These are phyloP conservation scores for Erebia ligea DNA, from an alignment of 2,888 invertebrate genomes.

Conservation along the genomic window DNA sequence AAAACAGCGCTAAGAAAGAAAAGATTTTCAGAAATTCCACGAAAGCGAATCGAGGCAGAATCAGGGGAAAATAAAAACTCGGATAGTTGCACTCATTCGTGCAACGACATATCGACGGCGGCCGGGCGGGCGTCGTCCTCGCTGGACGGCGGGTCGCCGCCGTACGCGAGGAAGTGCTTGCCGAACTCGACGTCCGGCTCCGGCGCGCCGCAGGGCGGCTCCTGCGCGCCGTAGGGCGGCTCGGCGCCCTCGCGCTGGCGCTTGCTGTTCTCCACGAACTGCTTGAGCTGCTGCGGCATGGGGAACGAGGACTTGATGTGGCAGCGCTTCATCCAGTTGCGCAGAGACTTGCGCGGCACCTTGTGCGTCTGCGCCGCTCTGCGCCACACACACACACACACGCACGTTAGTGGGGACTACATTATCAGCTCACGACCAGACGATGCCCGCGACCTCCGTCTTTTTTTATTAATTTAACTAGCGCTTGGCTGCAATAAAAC, in stretches of 20 bases:
- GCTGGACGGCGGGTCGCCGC: constrained; percentile 44
- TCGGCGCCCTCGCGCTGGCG: constrained; percentile 70
- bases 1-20: too few species aligned
- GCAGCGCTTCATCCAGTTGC: constrained; percentile 85
- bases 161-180: constrained; percentile 67
- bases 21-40: too few species aligned
- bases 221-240: constrained; percentile 40
- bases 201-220: constrained; percentile 43
- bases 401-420: neutral
- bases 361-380: constrained; percentile 84
- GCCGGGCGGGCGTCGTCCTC: constrained; percentile 38
- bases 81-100: constrained; percentile 49
- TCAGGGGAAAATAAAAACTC: too few species aligned
- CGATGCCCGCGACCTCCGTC: too few species aligned
- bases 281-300: constrained; percentile 82
- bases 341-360: constrained; percentile 83
- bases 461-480: too few species aligned
- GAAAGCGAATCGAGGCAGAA: too few species aligned
- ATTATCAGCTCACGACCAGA: too few species aligned
- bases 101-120: constrained; percentile 67
- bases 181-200: constrained; percentile 66
- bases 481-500: too few species aligned
- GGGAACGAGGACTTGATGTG: constrained; percentile 84
- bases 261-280: constrained; percentile 82
- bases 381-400: constrained; percentile 43